These are phyloP conservation scores for Coelogynopora nodosa DNA, from an alignment of 2,888 invertebrate genomes.

Conservation along the genomic window DNA sequence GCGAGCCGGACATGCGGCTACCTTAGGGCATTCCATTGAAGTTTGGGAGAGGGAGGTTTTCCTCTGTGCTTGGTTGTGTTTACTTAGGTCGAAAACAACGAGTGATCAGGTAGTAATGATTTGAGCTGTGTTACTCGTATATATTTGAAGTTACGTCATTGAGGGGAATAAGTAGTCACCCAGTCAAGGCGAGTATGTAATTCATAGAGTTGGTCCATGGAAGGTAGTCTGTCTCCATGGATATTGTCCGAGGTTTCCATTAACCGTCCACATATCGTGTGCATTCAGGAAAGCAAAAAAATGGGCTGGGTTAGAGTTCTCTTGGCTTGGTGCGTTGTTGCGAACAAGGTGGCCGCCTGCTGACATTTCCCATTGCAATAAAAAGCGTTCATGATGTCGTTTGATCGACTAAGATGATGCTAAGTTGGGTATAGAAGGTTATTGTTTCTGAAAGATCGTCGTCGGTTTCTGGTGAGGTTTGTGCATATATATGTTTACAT, in stretches of 20 bases:
- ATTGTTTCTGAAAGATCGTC: neutral
- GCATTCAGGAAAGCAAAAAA: neutral
- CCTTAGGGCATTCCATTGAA: too few relatives aligned
- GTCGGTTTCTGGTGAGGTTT: neutral
- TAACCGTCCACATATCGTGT: neutral
- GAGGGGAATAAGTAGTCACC: neutral
- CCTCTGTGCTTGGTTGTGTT: neutral
- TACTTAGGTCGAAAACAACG: neutral
- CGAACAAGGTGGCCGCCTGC: neutral
- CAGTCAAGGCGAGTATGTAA: neutral
- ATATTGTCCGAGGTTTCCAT: constrained; percentile 4
- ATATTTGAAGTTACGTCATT: neutral
- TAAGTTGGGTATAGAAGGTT: neutral
- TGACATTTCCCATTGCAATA: neutral
- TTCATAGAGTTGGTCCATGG: neutral
- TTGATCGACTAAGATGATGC: neutral
- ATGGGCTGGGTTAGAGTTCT: neutral
- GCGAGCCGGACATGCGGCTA: too few relatives aligned
- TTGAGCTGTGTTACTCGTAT: neutral
- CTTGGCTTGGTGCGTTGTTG: neutral
- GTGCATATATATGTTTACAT: neutral
- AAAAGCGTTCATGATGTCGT: neutral
- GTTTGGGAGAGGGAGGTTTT: neutral
- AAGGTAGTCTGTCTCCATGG: neutral
- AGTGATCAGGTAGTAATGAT: neutral